These are phyloP conservation scores for Sarcophaga carnaria DNA, from an alignment of 2,888 invertebrate species.

Conservation along the genomic window DNA sequence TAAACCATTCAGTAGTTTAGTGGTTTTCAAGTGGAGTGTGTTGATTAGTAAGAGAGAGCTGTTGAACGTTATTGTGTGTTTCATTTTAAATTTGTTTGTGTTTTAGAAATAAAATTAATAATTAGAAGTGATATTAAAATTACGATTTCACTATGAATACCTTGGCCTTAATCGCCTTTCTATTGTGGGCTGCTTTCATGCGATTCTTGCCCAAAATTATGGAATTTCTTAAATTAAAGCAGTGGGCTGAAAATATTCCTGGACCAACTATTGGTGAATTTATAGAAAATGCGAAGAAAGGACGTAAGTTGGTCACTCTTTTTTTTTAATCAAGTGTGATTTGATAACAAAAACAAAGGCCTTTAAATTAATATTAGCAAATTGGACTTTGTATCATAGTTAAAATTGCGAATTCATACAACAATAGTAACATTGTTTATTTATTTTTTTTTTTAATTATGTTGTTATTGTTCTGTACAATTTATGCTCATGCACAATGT, in stretches of 20 bases:
- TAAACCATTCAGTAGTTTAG: slow-evolving; percentile 22
- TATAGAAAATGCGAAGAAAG: slow-evolving; percentile 77
- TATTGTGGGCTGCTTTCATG: slow-evolving; percentile 75
- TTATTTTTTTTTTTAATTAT: not conserved
- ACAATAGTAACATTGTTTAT: not conserved
- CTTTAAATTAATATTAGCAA: not conserved
- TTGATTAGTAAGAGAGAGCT: not conserved
- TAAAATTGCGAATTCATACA: not conserved
- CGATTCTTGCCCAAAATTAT: slow-evolving; percentile 75
- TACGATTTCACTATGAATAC: slow-evolving; percentile 71
- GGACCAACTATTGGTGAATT: slow-evolving; percentile 77
- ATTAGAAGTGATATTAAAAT: not conserved
- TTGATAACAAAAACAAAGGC: not conserved
- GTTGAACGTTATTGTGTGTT: not conserved
- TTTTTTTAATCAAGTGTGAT: not conserved
- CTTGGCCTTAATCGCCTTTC: slow-evolving; percentile 74
- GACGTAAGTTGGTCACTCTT: slow-evolving; percentile 74
- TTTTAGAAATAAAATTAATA: not conserved
- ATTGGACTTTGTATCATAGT: slow-evolving; percentile 45
- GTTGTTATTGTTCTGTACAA: not conserved
- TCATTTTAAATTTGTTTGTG: not conserved
- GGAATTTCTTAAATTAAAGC: slow-evolving; percentile 73
- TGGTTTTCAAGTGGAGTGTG: not conserved
- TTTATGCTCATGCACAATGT: not conserved
- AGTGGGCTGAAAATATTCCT: slow-evolving; percentile 75